phyloP scores from a whole-genome alignment of 2,113 vertebrate genomes.

The Tyto alba region DNA sequence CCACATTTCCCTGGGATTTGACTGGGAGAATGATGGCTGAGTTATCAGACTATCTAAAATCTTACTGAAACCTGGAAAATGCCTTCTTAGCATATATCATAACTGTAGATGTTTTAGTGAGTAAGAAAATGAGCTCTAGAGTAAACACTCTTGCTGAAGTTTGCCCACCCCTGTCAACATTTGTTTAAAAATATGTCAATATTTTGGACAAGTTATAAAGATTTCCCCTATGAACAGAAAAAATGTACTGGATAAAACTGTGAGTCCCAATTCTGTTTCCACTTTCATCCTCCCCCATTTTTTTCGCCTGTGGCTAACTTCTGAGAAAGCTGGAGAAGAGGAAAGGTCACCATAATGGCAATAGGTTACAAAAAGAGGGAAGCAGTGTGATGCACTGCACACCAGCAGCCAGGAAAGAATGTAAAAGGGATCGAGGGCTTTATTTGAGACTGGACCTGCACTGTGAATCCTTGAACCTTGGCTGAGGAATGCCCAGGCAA shows the following conservation, averaged over 20 bases:
- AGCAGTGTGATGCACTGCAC: not conserved
- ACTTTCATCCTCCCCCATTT: not conserved
- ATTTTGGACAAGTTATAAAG: conserved; percentile 45
- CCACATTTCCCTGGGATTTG: not conserved
- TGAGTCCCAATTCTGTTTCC: conserved; percentile 2
- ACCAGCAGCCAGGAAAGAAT: not conserved
- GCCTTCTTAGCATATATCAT: conserved; percentile 25
- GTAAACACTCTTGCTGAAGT: conserved; percentile 13
- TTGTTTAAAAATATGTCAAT: conserved; percentile 44
- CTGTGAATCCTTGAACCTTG: not conserved
- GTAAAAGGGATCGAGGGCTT: not conserved
- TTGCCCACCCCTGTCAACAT: conserved; percentile 29
- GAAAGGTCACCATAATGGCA: conserved; percentile 1
- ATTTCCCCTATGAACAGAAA: not conserved
- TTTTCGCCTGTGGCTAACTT: not conserved
- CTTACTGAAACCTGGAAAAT: not conserved
- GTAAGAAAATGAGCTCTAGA: conserved; percentile 5
- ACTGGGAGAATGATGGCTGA: not conserved
- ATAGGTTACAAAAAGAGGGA: not conserved
- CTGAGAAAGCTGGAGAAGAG: not conserved
- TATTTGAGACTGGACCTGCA: not conserved
- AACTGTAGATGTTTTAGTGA: not conserved
- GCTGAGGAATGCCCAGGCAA: not conserved
- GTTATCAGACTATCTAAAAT: not conserved
- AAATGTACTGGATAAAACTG: not conserved